phyloP scores from a whole-genome alignment of 2,888 invertebrate genomes.

The Perdita meconis region DNA sequence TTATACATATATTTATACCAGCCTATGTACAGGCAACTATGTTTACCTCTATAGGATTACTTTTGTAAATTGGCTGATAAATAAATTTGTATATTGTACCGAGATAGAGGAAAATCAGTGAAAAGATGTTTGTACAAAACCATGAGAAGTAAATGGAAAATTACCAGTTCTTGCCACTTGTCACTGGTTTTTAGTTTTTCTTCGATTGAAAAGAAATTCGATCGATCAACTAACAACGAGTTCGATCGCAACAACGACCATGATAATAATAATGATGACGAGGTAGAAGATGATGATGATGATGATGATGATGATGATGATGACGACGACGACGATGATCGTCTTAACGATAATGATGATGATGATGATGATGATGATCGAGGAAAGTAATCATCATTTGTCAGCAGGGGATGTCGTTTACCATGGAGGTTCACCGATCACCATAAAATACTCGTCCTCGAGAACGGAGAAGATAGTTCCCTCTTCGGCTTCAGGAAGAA shows the following conservation, averaged over 20 bases:
- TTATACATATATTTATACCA: no score
- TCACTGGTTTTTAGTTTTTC: background rate
- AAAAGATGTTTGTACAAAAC: background rate
- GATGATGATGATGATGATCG: constrained; percentile 71
- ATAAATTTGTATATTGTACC: no score
- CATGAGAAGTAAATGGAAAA: no score
- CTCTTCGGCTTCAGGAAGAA: constrained; percentile 40
- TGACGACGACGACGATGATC: constrained; percentile 22
- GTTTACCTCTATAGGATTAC: no score
- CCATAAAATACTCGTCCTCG: constrained; percentile 54
- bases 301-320: constrained; percentile 62
- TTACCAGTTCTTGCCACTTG: no score
- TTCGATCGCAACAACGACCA: constrained; percentile 8
- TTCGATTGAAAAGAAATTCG: background rate
- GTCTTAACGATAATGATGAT: constrained; percentile 69
- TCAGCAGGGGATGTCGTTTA: constrained; percentile 79
- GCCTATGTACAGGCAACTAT: no score
- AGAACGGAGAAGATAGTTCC: constrained; percentile 44
- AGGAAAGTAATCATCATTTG: constrained; percentile 81
- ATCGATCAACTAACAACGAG: constrained; percentile 1
- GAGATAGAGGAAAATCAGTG: no score
- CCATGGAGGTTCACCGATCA: constrained; percentile 72
- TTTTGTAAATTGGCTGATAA: no score
- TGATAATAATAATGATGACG: constrained; percentile 27
- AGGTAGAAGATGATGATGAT: constrained; percentile 74